A percentile compares a stretch with the other conserved stretches of the same genome.
Evolutionary conservation across 2,797 vertebrate species (phyloP).

Genomic region (Acrossocheilus wenchowensis): DNA sequence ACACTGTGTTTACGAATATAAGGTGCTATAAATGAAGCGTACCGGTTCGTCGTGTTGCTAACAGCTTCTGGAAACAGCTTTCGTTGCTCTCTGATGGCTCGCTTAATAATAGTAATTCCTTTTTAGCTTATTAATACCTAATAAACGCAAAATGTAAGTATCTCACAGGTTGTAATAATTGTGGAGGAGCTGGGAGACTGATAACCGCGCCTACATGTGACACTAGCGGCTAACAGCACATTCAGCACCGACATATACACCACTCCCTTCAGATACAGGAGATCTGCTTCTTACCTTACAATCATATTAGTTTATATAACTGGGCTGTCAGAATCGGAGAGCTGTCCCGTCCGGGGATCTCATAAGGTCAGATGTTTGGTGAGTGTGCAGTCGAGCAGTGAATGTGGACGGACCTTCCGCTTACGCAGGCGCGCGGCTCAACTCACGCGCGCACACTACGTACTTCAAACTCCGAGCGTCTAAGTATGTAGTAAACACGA

Average conservation of each 20-base stretch:
- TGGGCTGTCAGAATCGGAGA: constrained; percentile 17
- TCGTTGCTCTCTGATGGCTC: background rate
- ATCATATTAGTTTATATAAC: constrained; percentile 49
- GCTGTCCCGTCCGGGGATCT: constrained; percentile 30
- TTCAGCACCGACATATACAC: background rate
- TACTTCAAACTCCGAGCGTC: background rate
- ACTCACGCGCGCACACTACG: background rate
- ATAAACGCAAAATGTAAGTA: background rate
- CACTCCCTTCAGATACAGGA: too few species aligned
- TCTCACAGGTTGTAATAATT: background rate
- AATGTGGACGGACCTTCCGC: constrained; percentile 71
- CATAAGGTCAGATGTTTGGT: constrained; percentile 61
- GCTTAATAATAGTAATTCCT: too few species aligned
- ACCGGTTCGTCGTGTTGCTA: background rate
- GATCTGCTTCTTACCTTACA: constrained; percentile 57
- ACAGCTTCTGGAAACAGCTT: background rate
- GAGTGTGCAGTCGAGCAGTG: constrained; percentile 64
- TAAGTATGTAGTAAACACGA: background rate
- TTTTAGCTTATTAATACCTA: background rate
- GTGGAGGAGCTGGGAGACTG: background rate
- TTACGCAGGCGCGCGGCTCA: background rate
- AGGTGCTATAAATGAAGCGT: background rate
- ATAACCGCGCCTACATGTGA: constrained; percentile 13
- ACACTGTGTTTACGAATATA: background rate
- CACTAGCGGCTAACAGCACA: background rate